Evolutionary conservation across 2,888 invertebrate genomes (phyloP).

Genomic region (Drosophila differens): DNA sequence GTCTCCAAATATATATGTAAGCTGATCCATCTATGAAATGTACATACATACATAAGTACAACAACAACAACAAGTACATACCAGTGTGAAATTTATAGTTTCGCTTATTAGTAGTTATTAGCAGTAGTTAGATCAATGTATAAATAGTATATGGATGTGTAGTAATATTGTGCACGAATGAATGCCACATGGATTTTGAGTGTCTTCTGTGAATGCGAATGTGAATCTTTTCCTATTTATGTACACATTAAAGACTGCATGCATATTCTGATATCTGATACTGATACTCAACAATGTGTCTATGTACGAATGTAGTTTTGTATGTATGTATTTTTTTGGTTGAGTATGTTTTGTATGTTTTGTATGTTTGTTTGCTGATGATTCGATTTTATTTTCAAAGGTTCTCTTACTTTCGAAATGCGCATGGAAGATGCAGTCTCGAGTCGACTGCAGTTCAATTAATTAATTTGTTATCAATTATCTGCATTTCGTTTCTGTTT

Average conservation of each 20-base stretch:
- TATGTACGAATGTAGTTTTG: background rate
- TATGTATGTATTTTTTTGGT: conserved; percentile 10
- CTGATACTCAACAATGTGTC: background rate
- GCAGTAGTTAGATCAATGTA: conserved; percentile 8
- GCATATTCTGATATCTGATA: conserved; percentile 2
- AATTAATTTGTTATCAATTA: conserved; percentile 6
- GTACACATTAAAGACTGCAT: background rate
- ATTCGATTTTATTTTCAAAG: conserved; percentile 19
- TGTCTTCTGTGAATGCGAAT: conserved; percentile 5
- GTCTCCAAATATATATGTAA: background rate
- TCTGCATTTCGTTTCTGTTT: conserved; percentile 31
- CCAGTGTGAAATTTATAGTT: conserved; percentile 18
- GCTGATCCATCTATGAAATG: conserved; percentile 1
- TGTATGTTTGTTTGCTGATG: conserved; percentile 19
- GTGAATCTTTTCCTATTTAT: background rate
- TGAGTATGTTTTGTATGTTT: background rate
- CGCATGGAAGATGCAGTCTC: conserved; percentile 27
- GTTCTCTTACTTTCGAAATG: conserved; percentile 28
- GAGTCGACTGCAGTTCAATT: conserved; percentile 7
- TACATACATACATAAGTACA: conserved; percentile 33
- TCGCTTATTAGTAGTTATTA: conserved; percentile 23
- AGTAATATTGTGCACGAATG: conserved; percentile 11
- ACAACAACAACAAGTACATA: conserved; percentile 17
- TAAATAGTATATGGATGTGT: background rate
- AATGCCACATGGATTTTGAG: conserved; percentile 9